Evolutionary conservation across 2,797 vertebrate species (phyloP), one percentile per base, ranked within the genome.

Genomic region (Dromococcyx pavoninus): DNA sequence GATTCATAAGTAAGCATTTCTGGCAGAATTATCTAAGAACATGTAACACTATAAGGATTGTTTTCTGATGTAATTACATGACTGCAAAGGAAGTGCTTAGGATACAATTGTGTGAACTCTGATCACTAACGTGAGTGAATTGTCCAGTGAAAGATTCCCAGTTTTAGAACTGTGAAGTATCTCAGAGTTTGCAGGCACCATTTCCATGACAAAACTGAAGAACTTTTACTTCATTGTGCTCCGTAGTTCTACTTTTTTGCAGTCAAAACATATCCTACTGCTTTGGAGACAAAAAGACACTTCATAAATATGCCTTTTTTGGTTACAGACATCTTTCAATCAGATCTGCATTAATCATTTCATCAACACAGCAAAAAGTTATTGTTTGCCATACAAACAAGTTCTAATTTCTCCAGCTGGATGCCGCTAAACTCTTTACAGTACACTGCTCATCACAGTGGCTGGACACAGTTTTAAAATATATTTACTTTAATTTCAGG

Each of bases 381-480:
- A 93, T 71, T 75, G 62, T 78, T 96, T 89, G 51, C 58, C 77
- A 82, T 53, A 89, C 22, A 87, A 95, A 90, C 43, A 92, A 76
- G 83, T 90, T 89, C 94, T 92, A 82, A 80, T 96, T 97, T 97
- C 87, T 95, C 82, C 82, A 95, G 83, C 66, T 81, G 83, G 88
- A 86, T 54, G 76, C 62, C 91, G 91, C 74, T 80, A 95, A 44
- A 32, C 33, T 41, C 67, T 88, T 94, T 28, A 56, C 48, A 91
- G 66, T 39, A 84, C 33, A 73, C 39, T 89, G 75, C 75, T 96
- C 93, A 74, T 96, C 94, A 95, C 74, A 89, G 74, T 88, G 72
- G 57, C 90, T 95, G 87, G 85, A 66, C 78, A 89, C 64, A 76
- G 44, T 74, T 94, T 96, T 94, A 88, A 97, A 97, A 92, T 77